A percentile compares a stretch with the other conserved stretches of the same genome.
phyloP scores from a whole-genome alignment of 1,140 invertebrate species.

The Mamestra configurata region DNA sequence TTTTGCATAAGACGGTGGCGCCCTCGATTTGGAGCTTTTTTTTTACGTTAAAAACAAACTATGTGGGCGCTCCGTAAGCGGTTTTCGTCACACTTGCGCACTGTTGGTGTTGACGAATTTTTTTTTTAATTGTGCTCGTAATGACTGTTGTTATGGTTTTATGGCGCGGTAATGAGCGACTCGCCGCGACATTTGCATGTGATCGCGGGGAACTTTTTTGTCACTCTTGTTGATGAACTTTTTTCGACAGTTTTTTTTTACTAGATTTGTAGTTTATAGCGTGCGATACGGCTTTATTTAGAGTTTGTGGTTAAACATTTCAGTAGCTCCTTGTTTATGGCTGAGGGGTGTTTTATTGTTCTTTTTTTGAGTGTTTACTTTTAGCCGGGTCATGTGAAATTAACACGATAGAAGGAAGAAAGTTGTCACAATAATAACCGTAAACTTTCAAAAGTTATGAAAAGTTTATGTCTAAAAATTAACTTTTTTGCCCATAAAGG shows the following conservation, averaged over 20 bases:
- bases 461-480: neutral
- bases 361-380: constrained; percentile 74
- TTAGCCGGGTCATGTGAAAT: constrained; percentile 61
- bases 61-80: constrained; percentile 85
- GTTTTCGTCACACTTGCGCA: constrained; percentile 85
- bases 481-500: neutral
- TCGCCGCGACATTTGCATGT: constrained; percentile 85
- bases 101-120: constrained; percentile 77
- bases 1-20: constrained; percentile 86
- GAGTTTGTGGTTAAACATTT: constrained; percentile 86
- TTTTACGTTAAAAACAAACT: constrained; percentile 80
- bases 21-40: constrained; percentile 80
- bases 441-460: neutral
- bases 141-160: constrained; percentile 86
- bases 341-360: constrained; percentile 80
- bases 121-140: constrained; percentile 85
- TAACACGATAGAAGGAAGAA: constrained; percentile 51
- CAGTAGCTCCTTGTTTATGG: constrained; percentile 80
- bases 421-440: constrained; percentile 15
- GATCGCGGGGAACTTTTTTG: constrained; percentile 77
- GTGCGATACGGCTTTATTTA: constrained; percentile 80
- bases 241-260: constrained; percentile 81
- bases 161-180: constrained; percentile 82
- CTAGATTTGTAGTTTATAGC: constrained; percentile 74
- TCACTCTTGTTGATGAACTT: constrained; percentile 82